Conservation (phyloP, 1,140 invertebrate species). For the Latrodectus geometricus region DNA sequence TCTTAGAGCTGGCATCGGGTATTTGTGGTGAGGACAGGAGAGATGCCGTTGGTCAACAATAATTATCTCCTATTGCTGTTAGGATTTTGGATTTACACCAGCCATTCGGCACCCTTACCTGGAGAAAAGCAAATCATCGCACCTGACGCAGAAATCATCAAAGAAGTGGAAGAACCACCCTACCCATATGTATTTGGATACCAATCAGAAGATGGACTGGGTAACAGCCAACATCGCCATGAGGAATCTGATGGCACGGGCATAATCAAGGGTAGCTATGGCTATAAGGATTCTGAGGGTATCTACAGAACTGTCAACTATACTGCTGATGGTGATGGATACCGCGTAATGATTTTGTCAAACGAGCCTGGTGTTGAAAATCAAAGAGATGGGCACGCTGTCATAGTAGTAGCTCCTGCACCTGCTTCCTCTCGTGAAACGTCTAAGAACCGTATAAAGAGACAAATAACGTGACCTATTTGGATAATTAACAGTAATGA, state of each 20-base stretch:
- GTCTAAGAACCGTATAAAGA: no score
- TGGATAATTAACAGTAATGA: no score
- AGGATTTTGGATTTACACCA: background rate
- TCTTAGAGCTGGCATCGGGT: background rate
- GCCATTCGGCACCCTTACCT: background rate
- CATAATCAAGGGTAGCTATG: constrained; percentile 58
- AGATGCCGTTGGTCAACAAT: background rate
- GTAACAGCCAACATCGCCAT: constrained; percentile 56
- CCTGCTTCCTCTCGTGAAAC: no score
- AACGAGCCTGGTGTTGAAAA: constrained; percentile 22
- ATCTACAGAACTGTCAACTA: constrained; percentile 60
- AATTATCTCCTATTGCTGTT: background rate
- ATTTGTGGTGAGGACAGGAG: background rate
- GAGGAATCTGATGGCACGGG: constrained; percentile 59
- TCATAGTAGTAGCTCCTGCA: background rate
- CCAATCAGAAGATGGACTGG: constrained; percentile 61
- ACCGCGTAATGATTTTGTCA: constrained; percentile 4
- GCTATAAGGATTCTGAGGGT: constrained; percentile 59
- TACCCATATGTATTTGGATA: constrained; percentile 63
- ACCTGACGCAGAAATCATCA: background rate
- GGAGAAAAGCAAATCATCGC: background rate
- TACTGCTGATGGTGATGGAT: constrained; percentile 41
- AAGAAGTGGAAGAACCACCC: background rate
- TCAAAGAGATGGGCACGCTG: background rate
- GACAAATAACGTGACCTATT: no score